Base-by-base conservation (phyloP, 2,888 invertebrate species). In the Calliphora vomitoria region DNA sequence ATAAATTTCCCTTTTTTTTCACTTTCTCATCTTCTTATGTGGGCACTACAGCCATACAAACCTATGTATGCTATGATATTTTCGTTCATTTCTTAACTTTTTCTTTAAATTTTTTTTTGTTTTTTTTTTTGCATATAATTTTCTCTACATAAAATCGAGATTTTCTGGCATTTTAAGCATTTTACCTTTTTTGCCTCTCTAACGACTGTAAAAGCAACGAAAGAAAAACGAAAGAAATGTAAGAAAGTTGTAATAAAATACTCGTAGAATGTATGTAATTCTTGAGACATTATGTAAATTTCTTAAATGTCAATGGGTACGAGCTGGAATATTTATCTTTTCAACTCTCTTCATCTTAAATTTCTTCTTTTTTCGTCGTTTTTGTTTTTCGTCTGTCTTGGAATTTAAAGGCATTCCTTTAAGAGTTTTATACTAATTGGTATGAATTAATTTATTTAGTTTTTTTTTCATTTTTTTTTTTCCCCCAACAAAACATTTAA, bases 1-100 rank as follows among this genome's bases (percentile, higher is more conserved):
- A 84, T 78, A 81, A 84, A 80, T 79, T 87, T 76, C 62, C 76
- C 71, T 83, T 75, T 82, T n/a, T 68, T 60, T n/a, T 62, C 8
- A n/a, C 50, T 8, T 50, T 50, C 62, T 64, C n/a, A 38, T 18
- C 38, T n/a, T 18, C 13, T 64, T 38, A 15, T 60, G 60, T 58
- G 8, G 8, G n/a, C n/a, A 64, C 11, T 31, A 0, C 35, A 62
- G 25, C 31, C 18, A 8, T 11, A 58, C 20, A 60, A 31, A 60
- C 25, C 1, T 20, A 13, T 6, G 3, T 11, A 31, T 20, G 25
- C 8, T 8, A 15, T 2, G 3, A 10, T 38, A 35, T 64, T 55
- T 50, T 25, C 20, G 62, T 71, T 64, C 25, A 3, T 53, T 50
- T 50, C 10, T 8, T 35, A 13, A 58, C 31, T 31, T 71, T 15